These are phyloP conservation scores for Brachyhypopomus gauderio DNA, from an alignment of 2,113 vertebrate genomes.

Conservation along the genomic window DNA sequence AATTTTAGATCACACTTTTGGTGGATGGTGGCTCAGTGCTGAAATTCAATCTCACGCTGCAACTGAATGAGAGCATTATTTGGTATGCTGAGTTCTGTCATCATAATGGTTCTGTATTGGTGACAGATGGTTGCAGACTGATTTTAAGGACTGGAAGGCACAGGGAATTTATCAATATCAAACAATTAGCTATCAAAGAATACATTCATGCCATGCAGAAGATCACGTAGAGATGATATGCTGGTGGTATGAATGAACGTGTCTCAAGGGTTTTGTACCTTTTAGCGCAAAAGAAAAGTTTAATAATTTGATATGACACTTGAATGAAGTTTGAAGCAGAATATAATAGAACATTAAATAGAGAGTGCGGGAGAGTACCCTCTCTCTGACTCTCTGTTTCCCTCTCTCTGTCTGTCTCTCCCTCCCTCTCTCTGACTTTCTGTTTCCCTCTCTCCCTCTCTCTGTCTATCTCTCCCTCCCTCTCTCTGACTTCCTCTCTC, in stretches of 20 bases:
- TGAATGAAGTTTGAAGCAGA: conserved; percentile 53
- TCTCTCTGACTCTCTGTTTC: too few species aligned
- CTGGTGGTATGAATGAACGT: conserved; percentile 45
- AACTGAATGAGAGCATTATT: conserved; percentile 13
- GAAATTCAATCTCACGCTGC: conserved; percentile 11
- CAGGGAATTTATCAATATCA: conserved; percentile 39
- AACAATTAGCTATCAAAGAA: conserved; percentile 46
- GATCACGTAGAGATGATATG: conserved; percentile 43
- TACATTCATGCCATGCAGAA: conserved; percentile 32
- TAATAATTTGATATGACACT: conserved; percentile 56
- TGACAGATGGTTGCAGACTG: conserved; percentile 55
- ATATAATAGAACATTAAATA: conserved; percentile 54
- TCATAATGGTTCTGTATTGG: conserved; percentile 72
- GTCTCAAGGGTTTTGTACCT: conserved; percentile 42
- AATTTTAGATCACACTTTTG: background rate
- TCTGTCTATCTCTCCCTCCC: conserved; percentile 31
- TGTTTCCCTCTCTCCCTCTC: background rate
- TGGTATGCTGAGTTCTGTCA: conserved; percentile 68
- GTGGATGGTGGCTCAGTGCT: background rate
- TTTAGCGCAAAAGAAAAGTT: conserved; percentile 42
- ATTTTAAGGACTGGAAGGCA: conserved; percentile 53
- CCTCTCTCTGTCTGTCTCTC: conserved; percentile 8
- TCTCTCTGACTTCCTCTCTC: too few species aligned
- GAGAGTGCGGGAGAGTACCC: too few species aligned
- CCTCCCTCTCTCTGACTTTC: too few species aligned